Evolutionary conservation across 2,113 vertebrate species (phyloP).

Genomic region (Sprattus sprattus): DNA sequence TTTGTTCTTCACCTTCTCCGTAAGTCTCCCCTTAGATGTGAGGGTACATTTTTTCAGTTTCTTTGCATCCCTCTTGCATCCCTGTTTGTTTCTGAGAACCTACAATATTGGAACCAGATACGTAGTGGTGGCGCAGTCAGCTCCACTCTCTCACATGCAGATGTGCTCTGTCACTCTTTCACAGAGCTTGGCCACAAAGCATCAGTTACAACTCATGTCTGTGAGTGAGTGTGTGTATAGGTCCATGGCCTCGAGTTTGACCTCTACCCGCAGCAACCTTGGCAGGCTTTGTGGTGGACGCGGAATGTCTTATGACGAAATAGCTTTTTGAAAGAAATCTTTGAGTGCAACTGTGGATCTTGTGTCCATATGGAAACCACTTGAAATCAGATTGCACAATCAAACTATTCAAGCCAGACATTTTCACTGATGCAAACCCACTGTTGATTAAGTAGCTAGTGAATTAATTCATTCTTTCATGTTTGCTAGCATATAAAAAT

Average conservation of each 20-base stretch:
- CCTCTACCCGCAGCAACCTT: background rate
- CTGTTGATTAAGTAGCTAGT: background rate
- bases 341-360: background rate
- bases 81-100: background rate
- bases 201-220: background rate
- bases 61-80: background rate
- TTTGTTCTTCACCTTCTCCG: background rate
- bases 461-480: background rate
- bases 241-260: background rate
- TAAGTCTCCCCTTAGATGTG: background rate
- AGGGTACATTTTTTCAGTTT: background rate
- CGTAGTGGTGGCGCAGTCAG: background rate
- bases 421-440: background rate
- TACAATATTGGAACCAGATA: background rate
- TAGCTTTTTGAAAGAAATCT: background rate
- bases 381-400: background rate
- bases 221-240: background rate
- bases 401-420: background rate
- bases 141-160: background rate
- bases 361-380: background rate
- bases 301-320: background rate
- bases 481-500: background rate
- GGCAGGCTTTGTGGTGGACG: background rate
- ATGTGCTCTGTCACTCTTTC: conserved; percentile 6
- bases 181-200: background rate